Base-by-base conservation (phyloP, 2,888 invertebrate genomes). In the Pomacea canaliculata region DNA sequence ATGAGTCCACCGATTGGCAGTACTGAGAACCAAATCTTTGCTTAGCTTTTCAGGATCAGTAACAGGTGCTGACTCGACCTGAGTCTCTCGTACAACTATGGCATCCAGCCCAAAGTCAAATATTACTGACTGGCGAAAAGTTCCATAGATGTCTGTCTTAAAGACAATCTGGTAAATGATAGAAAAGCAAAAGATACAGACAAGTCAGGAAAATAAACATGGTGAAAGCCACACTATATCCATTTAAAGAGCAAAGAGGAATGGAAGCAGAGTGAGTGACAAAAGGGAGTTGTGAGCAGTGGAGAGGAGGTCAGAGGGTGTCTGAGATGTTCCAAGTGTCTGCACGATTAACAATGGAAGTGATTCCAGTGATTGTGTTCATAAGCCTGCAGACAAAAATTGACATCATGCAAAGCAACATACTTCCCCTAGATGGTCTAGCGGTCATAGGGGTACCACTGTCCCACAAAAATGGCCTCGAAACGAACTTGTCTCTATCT, bases 121-220 rank as follows among this genome's bases (percentile, higher is more conserved):
- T 7, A 95, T 93, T 4, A 96, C 92, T 1, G 94, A 93, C 89
- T 96, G 95, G 5, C 94, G 93, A 89, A 95, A 96, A 7, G 95
- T 95, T 48, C 94, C 95, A 87, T 94, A 95, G 77, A 95, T 94
- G 81, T 94, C 94, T 0, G 94, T 94, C 74, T 92, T 92, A 88
- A 94, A 95, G 70, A 92, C 92, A 65, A 95, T 86, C 90, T 91
- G 67, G 46, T 37, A 46, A 69, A 69, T 23, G 62, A 71, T 51
- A 46, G 66, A 51, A 76, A 19, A 60, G 9, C 10, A 19, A 59
- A 62, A 71, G 8, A 13, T 23, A 16, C 10, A 56, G 1, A 13
- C 10, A 23, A 16, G 19, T 9, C 12, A 9, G 23, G 12, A 27
- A 65, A 37, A 65, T 65, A 65, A 65, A 65, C 19, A 19, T 27